Evolutionary conservation across 2,797 vertebrate genomes (phyloP).

Genomic region (Liasis olivaceus): DNA sequence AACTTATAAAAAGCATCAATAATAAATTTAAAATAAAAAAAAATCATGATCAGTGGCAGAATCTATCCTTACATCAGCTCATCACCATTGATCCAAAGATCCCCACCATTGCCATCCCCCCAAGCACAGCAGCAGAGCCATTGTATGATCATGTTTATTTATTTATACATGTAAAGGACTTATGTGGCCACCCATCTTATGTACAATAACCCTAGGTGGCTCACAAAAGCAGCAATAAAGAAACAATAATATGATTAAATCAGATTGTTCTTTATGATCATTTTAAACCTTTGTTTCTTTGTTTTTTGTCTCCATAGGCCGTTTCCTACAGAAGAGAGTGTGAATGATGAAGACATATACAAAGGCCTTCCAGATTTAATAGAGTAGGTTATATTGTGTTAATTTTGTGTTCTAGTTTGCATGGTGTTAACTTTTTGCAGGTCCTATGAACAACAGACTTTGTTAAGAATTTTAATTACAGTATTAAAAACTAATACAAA

Average conservation of each 20-base stretch:
- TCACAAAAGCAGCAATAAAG: neutral
- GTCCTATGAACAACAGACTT: neutral
- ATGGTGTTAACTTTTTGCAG: neutral
- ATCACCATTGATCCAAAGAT: too few relatives aligned
- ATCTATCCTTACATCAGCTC: too few relatives aligned
- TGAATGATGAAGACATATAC: conserved; percentile 92
- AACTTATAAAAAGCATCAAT: too few relatives aligned
- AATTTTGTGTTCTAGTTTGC: neutral
- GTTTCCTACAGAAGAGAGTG: conserved; percentile 91
- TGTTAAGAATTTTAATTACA: too few relatives aligned
- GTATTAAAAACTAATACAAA: too few relatives aligned
- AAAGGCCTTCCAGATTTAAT: conserved; percentile 94
- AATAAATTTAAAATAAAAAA: too few relatives aligned
- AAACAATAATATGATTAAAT: neutral
- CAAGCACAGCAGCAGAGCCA: neutral
- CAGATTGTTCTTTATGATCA: neutral
- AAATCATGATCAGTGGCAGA: too few relatives aligned
- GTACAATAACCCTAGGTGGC: neutral
- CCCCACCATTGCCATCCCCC: too few relatives aligned
- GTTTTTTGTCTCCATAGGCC: conserved; percentile 73
- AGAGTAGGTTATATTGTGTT: conserved; percentile 81
- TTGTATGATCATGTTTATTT: neutral
- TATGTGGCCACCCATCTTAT: neutral
- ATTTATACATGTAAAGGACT: neutral
- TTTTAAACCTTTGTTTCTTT: neutral